A percentile compares a stretch with the other conserved stretches of the same genome.
Evolutionary conservation across 2,797 vertebrate genomes (phyloP).

Genomic region (Enteromius afrohamiltoni): DNA sequence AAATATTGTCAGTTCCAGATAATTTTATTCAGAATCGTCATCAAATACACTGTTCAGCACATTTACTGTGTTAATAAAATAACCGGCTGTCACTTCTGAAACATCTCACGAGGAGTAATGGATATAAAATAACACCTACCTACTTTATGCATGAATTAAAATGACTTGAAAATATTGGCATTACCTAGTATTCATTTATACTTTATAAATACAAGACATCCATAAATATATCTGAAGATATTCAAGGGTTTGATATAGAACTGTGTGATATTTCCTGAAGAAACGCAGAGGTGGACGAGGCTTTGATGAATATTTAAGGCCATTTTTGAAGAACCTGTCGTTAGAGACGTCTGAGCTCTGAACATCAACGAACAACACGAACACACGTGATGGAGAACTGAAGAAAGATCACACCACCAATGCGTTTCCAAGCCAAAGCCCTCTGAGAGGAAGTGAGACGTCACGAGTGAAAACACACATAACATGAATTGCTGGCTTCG

Average conservation of each 20-base stretch:
- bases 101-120: constrained; percentile 65
- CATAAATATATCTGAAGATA: constrained; percentile 69
- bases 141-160: constrained; percentile 65
- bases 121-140: constrained; percentile 76
- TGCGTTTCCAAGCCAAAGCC: background rate
- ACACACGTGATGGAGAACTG: background rate
- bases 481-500: background rate
- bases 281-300: constrained; percentile 74
- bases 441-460: background rate
- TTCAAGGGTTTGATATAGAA: constrained; percentile 62
- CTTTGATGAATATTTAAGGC: constrained; percentile 80
- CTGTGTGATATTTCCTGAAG: constrained; percentile 59
- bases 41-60: constrained; percentile 66
- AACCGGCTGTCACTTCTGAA: constrained; percentile 60
- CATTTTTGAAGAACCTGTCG: constrained; percentile 66
- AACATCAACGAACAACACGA: constrained; percentile 43
- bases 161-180: constrained; percentile 75
- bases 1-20: constrained; percentile 66
- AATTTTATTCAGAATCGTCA: constrained; percentile 74
- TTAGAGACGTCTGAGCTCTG: constrained; percentile 66
- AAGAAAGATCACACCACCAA: background rate
- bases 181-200: constrained; percentile 70
- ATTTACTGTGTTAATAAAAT: constrained; percentile 70
- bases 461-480: background rate
- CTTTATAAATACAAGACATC: constrained; percentile 74